Evolutionary conservation across 1,140 invertebrate species (phyloP).

Genomic region (Acromyrmex charruanus): DNA sequence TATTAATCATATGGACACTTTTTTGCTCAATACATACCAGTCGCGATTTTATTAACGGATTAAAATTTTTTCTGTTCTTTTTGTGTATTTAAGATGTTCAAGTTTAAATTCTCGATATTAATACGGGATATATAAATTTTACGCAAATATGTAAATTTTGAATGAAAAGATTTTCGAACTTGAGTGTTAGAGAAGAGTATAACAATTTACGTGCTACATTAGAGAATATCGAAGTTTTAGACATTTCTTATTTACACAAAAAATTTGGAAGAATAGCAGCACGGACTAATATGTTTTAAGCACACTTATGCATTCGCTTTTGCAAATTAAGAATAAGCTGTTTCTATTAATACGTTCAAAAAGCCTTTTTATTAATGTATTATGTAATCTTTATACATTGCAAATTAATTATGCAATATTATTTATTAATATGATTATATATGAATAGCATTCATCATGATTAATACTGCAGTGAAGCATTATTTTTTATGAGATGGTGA

Average conservation of each 20-base stretch:
- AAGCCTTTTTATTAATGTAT: not conserved
- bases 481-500: not conserved
- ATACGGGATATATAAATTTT: not conserved
- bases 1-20: conserved; percentile 17
- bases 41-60: not conserved
- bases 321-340: not conserved
- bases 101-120: not conserved
- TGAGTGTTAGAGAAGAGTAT: not conserved
- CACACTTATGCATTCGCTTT: not conserved
- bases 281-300: conserved; percentile 11
- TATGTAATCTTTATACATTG: not conserved
- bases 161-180: not conserved
- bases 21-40: conserved; percentile 25
- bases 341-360: not conserved
- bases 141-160: not conserved
- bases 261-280: not conserved
- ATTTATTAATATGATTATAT: conserved; percentile 1
- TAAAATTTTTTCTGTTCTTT: not conserved
- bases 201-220: not conserved
- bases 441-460: not conserved
- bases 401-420: not conserved
- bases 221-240: not conserved
- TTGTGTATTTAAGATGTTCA: not conserved
- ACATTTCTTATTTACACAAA: not conserved
- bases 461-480: not conserved